Base-by-base conservation (phyloP, 53 echinoderm and acorn worm species). In the Mesocentrotus franciscanus region DNA sequence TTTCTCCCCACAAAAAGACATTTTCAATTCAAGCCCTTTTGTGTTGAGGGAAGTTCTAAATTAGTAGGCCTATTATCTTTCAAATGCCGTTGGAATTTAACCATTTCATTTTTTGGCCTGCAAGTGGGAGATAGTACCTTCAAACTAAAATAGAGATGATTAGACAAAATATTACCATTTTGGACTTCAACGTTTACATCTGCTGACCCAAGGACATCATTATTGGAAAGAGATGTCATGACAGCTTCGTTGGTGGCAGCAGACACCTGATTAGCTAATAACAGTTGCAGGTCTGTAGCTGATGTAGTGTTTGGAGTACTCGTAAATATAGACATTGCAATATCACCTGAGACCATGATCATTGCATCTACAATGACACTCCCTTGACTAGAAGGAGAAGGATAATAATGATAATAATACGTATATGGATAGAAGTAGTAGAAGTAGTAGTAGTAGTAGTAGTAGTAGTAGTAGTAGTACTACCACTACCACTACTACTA, bases 181-280 rank as follows among this genome's bases (percentile, higher is more conserved):
- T 32, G 14, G 10, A 61, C 39, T 18, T 78, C 81, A 60, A 81
- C 93, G 1, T 10, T 79, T 10, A 81, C 93, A 56, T n/a, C 61
- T 56, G 78, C 22, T 12, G 78, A 76, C 2, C 61, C 59, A 24
- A 81, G 81, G 0, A 16, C 35, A 17, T 60, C 30, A 61, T 93
- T 93, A 78, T 93, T 81, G 4, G 79, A 79, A 12, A 93, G 81
- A 4, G 93, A 56, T n/a, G 32, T 34, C 81, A 64, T 60, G 0
- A 93, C 61, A 1, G 93, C 83, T 0, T 30, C 61, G 61, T 81
- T 93, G 60, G 60, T n/a, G 22, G 93, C 61, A 22, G 18, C 81
- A 10, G 93, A 59, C 60, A 93, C 93, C 83, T 29, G 78, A 56
- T 93, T 93, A 0, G 93, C 93, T 59, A 93, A 61, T 1, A 33